Evolutionary conservation across 2,888 invertebrate species (phyloP).

Genomic region (Limenitis camilla): DNA sequence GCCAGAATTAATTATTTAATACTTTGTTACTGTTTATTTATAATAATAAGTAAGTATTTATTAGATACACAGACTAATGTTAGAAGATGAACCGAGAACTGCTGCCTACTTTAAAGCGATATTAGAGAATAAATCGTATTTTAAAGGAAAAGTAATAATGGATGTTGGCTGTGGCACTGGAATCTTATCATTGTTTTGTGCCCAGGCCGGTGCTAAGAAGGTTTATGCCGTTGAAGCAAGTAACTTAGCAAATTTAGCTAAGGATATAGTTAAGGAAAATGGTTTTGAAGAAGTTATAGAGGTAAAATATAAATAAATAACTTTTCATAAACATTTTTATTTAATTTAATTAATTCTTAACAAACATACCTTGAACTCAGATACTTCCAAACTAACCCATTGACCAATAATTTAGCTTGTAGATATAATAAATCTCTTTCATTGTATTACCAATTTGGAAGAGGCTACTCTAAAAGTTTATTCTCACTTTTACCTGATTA

Average conservation of each 20-base stretch:
- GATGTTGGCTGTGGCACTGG: constrained; percentile 92
- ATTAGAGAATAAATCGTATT: constrained; percentile 75
- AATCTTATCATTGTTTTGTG: constrained; percentile 92
- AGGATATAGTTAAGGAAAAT: constrained; percentile 82
- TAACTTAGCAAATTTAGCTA: constrained; percentile 77
- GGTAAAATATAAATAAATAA: constrained; percentile 48
- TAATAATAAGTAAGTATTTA: background rate
- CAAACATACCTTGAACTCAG: no score
- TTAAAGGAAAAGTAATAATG: constrained; percentile 86
- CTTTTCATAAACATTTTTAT: background rate
- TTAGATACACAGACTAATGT: constrained; percentile 87
- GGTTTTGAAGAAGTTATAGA: constrained; percentile 78
- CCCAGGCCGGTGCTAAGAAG: constrained; percentile 89
- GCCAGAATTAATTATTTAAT: background rate
- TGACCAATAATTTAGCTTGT: no score
- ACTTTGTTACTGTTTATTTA: background rate
- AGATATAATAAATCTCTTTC: no score
- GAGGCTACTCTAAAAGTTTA: no score
- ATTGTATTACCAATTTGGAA: background rate
- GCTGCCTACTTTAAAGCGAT: constrained; percentile 88
- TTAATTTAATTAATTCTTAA: background rate
- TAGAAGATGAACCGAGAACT: constrained; percentile 84
- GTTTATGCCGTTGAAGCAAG: constrained; percentile 92
- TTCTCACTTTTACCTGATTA: no score
- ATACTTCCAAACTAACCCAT: no score